A percentile compares a stretch with the other conserved stretches of the same genome.
phyloP scores from a whole-genome alignment of 2,113 vertebrate species.

The Myrmophylax atrothorax region DNA sequence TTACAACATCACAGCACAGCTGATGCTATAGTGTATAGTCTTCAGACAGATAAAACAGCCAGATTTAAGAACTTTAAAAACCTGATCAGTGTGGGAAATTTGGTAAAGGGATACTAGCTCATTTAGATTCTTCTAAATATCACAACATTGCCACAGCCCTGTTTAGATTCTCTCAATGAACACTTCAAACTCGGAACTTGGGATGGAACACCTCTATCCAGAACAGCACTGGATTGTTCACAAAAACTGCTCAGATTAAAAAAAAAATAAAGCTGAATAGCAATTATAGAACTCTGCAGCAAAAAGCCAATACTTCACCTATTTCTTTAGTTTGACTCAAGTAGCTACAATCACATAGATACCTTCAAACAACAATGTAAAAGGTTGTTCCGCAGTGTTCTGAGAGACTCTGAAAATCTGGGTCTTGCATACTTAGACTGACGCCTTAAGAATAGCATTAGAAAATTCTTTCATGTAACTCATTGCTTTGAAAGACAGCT shows the following conservation, averaged over 20 bases:
- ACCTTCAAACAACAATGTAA: not conserved
- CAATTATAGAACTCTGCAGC: not conserved
- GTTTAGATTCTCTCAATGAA: not conserved
- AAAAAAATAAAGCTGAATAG: not conserved
- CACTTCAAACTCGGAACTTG: not conserved
- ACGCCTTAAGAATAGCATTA: not conserved
- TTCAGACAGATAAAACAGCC: not conserved
- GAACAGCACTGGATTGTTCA: not conserved
- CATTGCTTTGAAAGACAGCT: constrained; percentile 27
- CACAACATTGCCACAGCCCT: not conserved
- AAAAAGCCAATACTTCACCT: not conserved
- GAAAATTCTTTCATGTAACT: constrained; percentile 21
- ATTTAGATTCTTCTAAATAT: not conserved
- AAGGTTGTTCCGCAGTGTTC: not conserved
- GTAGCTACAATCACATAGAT: not conserved
- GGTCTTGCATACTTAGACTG: not conserved
- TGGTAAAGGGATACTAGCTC: not conserved
- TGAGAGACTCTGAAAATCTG: not conserved
- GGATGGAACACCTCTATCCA: not conserved
- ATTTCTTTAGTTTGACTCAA: not conserved
- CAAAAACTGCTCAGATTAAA: not conserved
- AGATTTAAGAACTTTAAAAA: not conserved
- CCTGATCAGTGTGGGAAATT: not conserved
- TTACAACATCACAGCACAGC: not conserved
- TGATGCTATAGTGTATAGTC: not conserved